Conservation (phyloP, 2,113 vertebrate genomes). For the human region GRCh38 chr5:42575001-42575500, state of each 20-base stretch:
- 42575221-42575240: neutral
- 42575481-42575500: neutral
- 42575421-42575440: neutral
- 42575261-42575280: neutral
- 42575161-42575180: neutral
- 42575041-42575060: neutral
- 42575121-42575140: neutral
- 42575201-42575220: neutral
- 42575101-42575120: neutral
- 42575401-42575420: neutral
- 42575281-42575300: neutral
- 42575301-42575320: conserved; percentile 8
- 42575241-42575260: neutral
- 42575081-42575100: neutral
- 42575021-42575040: neutral
- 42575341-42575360: neutral
- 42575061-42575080: neutral
- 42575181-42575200: neutral
- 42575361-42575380: neutral
- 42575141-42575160: neutral
- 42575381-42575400: neutral
- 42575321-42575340: neutral
- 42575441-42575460: neutral
- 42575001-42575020: neutral
- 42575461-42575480: neutral